Evolutionary conservation across 2,113 vertebrate genomes (phyloP), one percentile per base, ranked within the genome.

Genomic region (Salvelinus sp.): DNA sequence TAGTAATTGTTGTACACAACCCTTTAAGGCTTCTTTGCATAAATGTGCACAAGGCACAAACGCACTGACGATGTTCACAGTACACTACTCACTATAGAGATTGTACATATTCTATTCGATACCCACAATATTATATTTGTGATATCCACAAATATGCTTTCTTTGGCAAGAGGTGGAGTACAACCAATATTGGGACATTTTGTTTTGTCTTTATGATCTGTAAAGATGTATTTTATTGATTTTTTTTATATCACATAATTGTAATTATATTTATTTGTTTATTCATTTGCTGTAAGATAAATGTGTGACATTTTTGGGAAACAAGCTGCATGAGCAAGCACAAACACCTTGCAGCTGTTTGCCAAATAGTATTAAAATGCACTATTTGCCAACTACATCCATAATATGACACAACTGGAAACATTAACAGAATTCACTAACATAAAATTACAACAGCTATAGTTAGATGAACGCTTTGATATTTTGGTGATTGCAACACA

Each of bases 271-370:
- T 38, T 38, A 38, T 38, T 38, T 38, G 38, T 38, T 38, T 38
- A 38, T 44, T 22, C 3, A 16, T 50, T 14, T 16, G 27, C 25
- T 60, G 58, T 22, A 20, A 16, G 9, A 28, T 2, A 38, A 1
- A 38, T 38, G 0, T 38, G 38, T 9, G 38, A 38, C 1, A 9
- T 38, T 38, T 38, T 38, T 2, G 38, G 7, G 9, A 38, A 38
- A 38, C 38, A 38, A 9, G 38, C 38, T 9, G 38, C 79, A 76
- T 79, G 79, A 83, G 74, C 10, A 27, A 50, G 48, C 14, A 30
- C 16, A 16, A 20, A 9, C 38, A 30, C 22, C 28, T 68, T 27
- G 28, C 16, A 18, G 28, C 28, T 33, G 16, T 68, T 28, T 38
- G 30, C 28, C 28, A 30, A 18, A 67, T 30, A 27, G 23, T 30